Conservation (phyloP, 2,113 vertebrate genomes). For the Rhabdornis inornatus region DNA sequence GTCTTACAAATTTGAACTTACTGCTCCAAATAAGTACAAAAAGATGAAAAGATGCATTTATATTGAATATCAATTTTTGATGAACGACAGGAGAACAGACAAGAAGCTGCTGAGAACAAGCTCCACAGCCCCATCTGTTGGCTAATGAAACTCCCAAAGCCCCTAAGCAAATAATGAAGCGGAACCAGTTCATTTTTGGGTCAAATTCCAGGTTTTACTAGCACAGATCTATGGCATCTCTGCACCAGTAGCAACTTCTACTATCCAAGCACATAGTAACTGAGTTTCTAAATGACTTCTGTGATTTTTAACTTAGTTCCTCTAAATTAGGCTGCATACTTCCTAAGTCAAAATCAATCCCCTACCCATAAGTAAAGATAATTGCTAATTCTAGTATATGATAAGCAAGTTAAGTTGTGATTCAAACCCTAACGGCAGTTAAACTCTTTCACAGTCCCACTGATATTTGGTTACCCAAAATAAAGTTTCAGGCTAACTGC, state of each 20-base stretch:
- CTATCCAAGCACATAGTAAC: background rate
- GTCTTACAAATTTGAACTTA: background rate
- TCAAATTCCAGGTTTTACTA: background rate
- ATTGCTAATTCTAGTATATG: background rate
- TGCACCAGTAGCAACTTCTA: background rate
- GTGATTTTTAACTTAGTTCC: background rate
- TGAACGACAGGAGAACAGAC: background rate
- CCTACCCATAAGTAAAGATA: background rate
- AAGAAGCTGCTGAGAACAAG: background rate
- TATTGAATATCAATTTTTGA: background rate
- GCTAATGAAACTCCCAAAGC: background rate
- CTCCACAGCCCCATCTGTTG: conserved; percentile 60
- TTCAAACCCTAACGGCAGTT: background rate
- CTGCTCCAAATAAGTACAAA: background rate
- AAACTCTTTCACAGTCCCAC: background rate
- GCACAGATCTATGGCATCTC: background rate
- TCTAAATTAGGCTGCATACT: background rate
- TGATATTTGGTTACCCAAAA: background rate
- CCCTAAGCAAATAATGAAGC: background rate
- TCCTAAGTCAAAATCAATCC: background rate
- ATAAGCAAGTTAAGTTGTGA: background rate
- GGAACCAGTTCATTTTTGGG: background rate
- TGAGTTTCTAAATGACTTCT: background rate
- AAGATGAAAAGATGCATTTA: background rate
- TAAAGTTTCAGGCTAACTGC: background rate